Evolutionary conservation across 1,140 invertebrate species (phyloP).

Genomic region (Drosophila nigromelanica): DNA sequence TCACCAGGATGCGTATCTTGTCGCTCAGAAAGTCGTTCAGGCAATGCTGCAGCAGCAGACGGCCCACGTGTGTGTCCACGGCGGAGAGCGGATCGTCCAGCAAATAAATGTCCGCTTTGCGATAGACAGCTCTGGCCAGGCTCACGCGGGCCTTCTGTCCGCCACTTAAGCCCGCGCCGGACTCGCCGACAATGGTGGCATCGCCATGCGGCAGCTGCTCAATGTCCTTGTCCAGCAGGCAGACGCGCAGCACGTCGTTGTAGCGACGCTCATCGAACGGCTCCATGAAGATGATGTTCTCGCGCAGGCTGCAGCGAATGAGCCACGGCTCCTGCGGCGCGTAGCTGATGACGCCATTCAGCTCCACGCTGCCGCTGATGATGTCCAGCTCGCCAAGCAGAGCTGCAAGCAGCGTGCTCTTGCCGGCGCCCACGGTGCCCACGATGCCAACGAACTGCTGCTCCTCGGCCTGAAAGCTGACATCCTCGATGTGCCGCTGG

Average conservation of each 20-base stretch:
- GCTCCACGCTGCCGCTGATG: conserved; percentile 85
- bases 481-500: conserved; percentile 84
- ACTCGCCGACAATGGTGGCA: conserved; percentile 91
- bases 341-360: conserved; percentile 90
- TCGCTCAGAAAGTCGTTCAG: conserved; percentile 88
- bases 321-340: conserved; percentile 92
- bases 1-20: conserved; percentile 91
- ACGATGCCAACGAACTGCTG: conserved; percentile 88
- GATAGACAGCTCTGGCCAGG: conserved; percentile 84
- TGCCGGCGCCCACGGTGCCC: conserved; percentile 93
- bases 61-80: conserved; percentile 92
- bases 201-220: conserved; percentile 87
- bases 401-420: conserved; percentile 89
- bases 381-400: conserved; percentile 90
- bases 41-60: conserved; percentile 89
- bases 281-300: conserved; percentile 93
- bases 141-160: conserved; percentile 93
- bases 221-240: conserved; percentile 87
- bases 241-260: conserved; percentile 86
- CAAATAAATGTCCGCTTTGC: conserved; percentile 88
- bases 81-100: conserved; percentile 93
- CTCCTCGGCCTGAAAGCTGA: conserved; percentile 84
- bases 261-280: conserved; percentile 87
- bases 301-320: conserved; percentile 86
- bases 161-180: conserved; percentile 89